These are phyloP conservation scores for Paragorgia papillata DNA, from an alignment of 92 coral and sea anemone species.

Conservation along the genomic window DNA sequence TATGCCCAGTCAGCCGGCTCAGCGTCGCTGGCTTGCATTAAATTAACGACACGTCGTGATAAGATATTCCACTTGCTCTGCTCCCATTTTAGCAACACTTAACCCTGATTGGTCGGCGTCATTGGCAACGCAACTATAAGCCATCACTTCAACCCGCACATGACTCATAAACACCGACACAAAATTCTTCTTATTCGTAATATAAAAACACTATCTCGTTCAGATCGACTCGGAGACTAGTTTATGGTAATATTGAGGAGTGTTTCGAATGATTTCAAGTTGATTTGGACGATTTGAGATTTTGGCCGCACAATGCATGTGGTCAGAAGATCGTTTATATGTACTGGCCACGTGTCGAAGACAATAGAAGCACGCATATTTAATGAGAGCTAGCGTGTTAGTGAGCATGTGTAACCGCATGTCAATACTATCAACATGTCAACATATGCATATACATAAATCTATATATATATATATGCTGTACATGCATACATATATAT, in stretches of 20 bases:
- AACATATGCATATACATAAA: too few species aligned
- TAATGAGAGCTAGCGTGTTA: constrained; percentile 62
- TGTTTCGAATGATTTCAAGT: not conserved
- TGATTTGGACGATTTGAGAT: not conserved
- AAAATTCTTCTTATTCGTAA: not conserved
- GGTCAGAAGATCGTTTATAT: constrained; percentile 27
- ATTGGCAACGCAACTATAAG: constrained; percentile 2
- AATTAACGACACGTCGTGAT: constrained; percentile 29
- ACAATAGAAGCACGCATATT: constrained; percentile 83
- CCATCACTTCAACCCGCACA: not conserved
- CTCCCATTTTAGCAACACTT: constrained; percentile 41
- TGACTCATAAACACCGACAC: not conserved
- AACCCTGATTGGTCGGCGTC: constrained; percentile 13
- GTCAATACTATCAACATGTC: too few species aligned
- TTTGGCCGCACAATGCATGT: constrained; percentile 15
- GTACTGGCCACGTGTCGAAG: constrained; percentile 96
- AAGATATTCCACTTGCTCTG: constrained; percentile 2
- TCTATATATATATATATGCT: too few species aligned
- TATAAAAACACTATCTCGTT: not conserved
- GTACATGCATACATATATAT: not conserved
- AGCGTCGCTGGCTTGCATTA: constrained; percentile 17
- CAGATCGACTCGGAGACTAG: not conserved
- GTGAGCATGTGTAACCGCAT: constrained; percentile 37
- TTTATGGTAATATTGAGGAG: not conserved
- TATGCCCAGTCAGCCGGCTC: constrained; percentile 8